Evolutionary conservation across 1,140 invertebrate species (phyloP).

Genomic region (Meloidogyne floridensis): DNA sequence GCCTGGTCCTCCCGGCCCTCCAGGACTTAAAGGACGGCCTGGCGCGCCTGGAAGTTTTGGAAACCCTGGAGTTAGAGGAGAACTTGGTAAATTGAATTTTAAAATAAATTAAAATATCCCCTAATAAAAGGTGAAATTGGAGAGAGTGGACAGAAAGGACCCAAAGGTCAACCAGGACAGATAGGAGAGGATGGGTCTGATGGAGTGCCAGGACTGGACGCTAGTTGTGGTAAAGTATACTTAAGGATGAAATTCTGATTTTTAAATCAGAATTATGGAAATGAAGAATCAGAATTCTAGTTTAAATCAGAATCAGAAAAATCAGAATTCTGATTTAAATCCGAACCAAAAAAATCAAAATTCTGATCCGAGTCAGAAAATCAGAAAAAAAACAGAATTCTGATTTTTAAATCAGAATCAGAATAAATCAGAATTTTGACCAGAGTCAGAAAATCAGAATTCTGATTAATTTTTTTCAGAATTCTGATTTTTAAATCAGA

Average conservation of each 20-base stretch:
- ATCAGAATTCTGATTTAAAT: neutral
- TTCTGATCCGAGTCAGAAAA: neutral
- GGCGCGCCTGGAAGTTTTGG: conserved; percentile 19
- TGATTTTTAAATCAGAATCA: neutral
- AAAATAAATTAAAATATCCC: neutral
- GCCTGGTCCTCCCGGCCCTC: neutral
- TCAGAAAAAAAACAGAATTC: neutral
- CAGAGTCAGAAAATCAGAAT: too few relatives aligned
- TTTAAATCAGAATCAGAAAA: too few relatives aligned
- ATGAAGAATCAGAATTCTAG: neutral
- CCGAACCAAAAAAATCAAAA: neutral
- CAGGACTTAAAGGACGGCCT: conserved; percentile 6
- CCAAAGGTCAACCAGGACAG: neutral
- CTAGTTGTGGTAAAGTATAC: conserved; percentile 5
- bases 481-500: neutral
- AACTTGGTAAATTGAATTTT: neutral
- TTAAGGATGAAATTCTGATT: too few relatives aligned
- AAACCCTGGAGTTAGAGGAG: conserved; percentile 13
- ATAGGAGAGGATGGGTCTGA: neutral
- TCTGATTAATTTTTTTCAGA: too few relatives aligned
- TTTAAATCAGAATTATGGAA: neutral
- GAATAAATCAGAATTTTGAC: too few relatives aligned
- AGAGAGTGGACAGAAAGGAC: neutral
- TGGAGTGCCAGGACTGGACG: conserved; percentile 22
- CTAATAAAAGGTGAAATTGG: conserved; percentile 20